These are phyloP conservation scores for Cosmia pyralina DNA, from an alignment of 2,888 invertebrate genomes.

Conservation along the genomic window DNA sequence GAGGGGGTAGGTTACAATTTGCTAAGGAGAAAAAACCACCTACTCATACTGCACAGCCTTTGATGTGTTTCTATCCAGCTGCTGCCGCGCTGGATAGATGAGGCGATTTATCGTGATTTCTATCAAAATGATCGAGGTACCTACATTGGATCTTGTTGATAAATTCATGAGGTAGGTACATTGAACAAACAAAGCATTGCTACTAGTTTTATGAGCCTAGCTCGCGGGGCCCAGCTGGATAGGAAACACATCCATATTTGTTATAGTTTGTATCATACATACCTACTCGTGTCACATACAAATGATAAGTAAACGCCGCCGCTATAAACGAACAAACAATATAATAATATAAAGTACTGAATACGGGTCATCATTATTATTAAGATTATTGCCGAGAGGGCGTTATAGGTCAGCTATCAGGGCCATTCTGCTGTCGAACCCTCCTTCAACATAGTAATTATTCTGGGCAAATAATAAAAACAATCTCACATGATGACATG, in stretches of 20 bases:
- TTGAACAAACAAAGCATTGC: too few species aligned
- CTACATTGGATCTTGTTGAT: too few species aligned
- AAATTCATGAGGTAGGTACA: too few species aligned
- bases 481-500: constrained; percentile 66
- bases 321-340: constrained; percentile 28
- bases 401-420: constrained; percentile 77
- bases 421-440: constrained; percentile 61
- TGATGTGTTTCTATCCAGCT: too few species aligned
- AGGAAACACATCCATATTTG: constrained; percentile 6
- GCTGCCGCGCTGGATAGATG: too few species aligned
- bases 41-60: too few species aligned
- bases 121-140: too few species aligned
- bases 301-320: constrained; percentile 14
- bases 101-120: too few species aligned
- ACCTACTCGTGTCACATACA: neutral
- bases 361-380: constrained; percentile 57
- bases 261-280: neutral
- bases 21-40: neutral
- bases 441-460: constrained; percentile 27
- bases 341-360: constrained; percentile 41
- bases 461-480: constrained; percentile 61
- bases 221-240: too few species aligned
- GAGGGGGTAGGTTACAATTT: neutral
- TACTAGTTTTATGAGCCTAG: too few species aligned
- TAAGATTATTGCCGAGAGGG: constrained; percentile 60